Conservation (phyloP, 64 coral and sea anemone species). For the Dendronephthya gigantea region DNA sequence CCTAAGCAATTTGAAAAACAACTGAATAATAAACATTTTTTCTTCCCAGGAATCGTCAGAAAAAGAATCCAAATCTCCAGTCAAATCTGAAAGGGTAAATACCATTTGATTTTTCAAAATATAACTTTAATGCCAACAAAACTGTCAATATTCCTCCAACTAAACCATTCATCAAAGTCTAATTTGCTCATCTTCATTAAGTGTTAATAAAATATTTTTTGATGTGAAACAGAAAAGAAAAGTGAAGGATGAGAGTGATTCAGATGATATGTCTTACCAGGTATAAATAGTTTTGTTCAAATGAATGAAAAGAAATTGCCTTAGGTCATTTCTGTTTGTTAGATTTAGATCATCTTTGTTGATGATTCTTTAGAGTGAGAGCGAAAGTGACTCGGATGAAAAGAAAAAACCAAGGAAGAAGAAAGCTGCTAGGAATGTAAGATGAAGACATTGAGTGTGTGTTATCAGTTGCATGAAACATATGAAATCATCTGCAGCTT, state of each 20-base stretch:
- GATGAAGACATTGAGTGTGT: not conserved
- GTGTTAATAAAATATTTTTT: too few relatives aligned
- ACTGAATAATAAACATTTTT: not conserved
- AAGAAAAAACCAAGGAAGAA: not conserved
- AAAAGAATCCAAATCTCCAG: not conserved
- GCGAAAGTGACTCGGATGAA: not conserved
- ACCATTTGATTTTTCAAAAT: not conserved
- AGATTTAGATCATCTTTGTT: too few relatives aligned
- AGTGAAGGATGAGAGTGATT: not conserved
- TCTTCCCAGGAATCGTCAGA: not conserved
- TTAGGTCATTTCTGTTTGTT: too few relatives aligned
- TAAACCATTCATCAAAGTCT: too few relatives aligned
- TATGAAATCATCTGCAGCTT: not conserved
- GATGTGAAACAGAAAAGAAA: not conserved
- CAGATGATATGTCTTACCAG: not conserved
- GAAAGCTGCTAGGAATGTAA: not conserved
- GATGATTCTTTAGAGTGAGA: not conserved
- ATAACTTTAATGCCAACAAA: not conserved
- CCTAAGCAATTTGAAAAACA: too few relatives aligned
- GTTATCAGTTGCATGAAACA: not conserved
- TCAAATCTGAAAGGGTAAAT: not conserved
- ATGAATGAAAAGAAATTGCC: too few relatives aligned
- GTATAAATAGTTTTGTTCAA: not conserved
- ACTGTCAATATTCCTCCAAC: not conserved
- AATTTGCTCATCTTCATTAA: too few relatives aligned